Conservation (phyloP, 2,113 vertebrate genomes). For the Clupea harengus region DNA sequence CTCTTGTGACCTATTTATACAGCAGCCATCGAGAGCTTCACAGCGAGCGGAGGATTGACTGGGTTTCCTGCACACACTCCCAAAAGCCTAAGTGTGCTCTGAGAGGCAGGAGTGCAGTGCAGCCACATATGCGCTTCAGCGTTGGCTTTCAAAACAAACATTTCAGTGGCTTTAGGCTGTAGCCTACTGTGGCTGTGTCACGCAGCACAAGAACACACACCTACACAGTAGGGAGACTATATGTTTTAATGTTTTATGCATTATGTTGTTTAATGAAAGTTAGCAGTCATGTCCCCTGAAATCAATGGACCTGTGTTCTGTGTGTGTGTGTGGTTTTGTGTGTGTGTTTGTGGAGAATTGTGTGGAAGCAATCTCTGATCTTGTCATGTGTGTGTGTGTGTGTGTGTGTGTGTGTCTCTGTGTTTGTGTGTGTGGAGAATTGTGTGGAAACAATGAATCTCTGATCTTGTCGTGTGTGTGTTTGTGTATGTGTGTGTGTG, state of each 20-base stretch:
- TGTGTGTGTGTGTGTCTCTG: conserved; percentile 32
- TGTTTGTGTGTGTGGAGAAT: not conserved
- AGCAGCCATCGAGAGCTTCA: not conserved
- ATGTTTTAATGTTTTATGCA: not conserved
- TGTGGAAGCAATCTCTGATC: too few relatives aligned
- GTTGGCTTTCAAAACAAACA: not conserved
- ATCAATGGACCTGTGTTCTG: not conserved
- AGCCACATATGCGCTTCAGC: not conserved
- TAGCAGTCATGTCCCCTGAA: not conserved
- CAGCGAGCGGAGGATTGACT: not conserved
- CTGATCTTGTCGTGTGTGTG: not conserved
- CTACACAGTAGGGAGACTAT: not conserved
- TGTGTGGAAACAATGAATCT: not conserved
- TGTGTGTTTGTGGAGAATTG: conserved; percentile 16
- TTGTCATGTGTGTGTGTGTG: conserved; percentile 8
- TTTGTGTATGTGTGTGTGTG: conserved; percentile 28
- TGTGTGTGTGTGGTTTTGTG: not conserved
- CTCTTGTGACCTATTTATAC: conserved; percentile 69
- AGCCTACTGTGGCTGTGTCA: not conserved
- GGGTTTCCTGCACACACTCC: not conserved
- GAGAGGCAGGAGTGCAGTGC: not conserved
- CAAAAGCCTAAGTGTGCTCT: not conserved
- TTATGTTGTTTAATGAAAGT: not conserved
- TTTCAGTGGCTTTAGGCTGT: not conserved
- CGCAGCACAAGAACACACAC: not conserved